phyloP scores from a whole-genome alignment of 1,140 invertebrate genomes.

The Drosophila repletoides region DNA sequence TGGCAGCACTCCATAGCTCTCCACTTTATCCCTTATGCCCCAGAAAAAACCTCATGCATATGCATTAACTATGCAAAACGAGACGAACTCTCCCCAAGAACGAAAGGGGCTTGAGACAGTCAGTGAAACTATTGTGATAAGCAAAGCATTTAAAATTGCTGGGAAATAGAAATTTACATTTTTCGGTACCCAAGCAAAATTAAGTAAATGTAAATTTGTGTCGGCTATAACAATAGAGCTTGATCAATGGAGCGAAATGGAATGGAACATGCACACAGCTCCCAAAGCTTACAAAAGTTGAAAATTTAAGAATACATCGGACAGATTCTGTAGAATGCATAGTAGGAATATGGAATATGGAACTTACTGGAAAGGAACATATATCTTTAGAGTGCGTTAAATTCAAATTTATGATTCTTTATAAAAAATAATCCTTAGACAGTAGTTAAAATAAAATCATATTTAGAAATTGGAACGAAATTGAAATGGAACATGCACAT shows the following conservation, averaged over 20 bases:
- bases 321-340: too few relatives aligned
- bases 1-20: slow-evolving; percentile 9
- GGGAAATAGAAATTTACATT: slow-evolving; percentile 28
- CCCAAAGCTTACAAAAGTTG: too few relatives aligned
- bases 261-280: not conserved
- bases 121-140: slow-evolving; percentile 30
- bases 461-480: too few relatives aligned
- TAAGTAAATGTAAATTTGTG: slow-evolving; percentile 34
- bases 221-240: slow-evolving; percentile 28
- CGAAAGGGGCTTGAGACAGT: not conserved
- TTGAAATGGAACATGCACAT: too few relatives aligned
- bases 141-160: slow-evolving; percentile 48
- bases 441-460: too few relatives aligned
- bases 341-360: too few relatives aligned
- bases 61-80: slow-evolving; percentile 53
- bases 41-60: slow-evolving; percentile 61
- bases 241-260: not conserved
- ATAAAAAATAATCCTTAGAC: too few relatives aligned
- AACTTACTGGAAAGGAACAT: too few relatives aligned
- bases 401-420: too few relatives aligned
- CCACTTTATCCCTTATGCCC: not conserved
- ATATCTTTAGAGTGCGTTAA: too few relatives aligned
- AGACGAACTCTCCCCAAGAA: not conserved
- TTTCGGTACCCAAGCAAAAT: slow-evolving; percentile 20
- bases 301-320: too few relatives aligned